phyloP scores from a whole-genome alignment of 2,113 vertebrate genomes.

The Progne subis region DNA sequence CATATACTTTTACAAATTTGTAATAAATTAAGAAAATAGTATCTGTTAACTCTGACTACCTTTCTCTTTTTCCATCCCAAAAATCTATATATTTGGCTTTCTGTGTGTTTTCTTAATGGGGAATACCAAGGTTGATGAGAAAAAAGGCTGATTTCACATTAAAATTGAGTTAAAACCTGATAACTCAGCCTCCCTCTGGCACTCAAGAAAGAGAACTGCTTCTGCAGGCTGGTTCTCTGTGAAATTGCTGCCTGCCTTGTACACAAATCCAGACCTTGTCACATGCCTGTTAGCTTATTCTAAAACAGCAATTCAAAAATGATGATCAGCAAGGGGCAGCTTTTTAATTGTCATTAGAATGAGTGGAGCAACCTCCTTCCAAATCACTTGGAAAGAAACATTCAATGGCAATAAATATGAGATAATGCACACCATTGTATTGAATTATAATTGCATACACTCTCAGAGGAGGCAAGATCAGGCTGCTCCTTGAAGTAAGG shows the following conservation, averaged over 20 bases:
- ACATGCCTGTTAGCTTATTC: background rate
- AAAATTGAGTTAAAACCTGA: background rate
- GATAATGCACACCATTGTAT: background rate
- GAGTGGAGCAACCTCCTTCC: background rate
- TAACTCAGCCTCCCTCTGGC: rapidly evolving
- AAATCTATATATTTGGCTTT: background rate
- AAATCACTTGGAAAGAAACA: background rate
- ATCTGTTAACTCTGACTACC: background rate
- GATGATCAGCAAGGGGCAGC: background rate
- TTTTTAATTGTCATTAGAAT: background rate
- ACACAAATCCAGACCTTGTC: background rate
- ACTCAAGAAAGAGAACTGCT: background rate
- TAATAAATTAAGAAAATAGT: background rate
- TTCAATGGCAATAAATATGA: background rate
- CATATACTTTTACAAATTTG: background rate
- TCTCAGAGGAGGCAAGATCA: background rate
- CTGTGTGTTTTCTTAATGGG: background rate
- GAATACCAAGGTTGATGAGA: background rate
- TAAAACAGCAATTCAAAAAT: background rate
- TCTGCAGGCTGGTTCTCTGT: background rate
- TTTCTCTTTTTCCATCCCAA: background rate
- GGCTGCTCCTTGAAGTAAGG: background rate
- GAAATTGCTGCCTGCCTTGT: background rate
- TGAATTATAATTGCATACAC: background rate
- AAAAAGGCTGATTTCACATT: background rate